Conservation (phyloP, 1,140 invertebrate genomes). For the Drosophila azteca region DNA sequence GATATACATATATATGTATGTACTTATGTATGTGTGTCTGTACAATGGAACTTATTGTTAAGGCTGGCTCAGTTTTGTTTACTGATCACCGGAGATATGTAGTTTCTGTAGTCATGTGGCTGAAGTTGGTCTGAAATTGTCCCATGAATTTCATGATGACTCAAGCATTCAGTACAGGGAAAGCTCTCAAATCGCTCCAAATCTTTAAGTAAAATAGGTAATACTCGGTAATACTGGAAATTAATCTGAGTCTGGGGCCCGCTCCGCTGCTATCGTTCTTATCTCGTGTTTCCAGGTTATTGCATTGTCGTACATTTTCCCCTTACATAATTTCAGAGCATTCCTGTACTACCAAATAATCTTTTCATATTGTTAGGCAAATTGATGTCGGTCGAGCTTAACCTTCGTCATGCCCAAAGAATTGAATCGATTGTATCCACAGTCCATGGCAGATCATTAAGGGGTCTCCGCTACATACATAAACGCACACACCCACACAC, state of each 20-base stretch:
- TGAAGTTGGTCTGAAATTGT: too few species aligned
- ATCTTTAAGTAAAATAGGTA: too few species aligned
- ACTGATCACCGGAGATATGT: slow-evolving; percentile 26
- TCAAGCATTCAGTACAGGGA: background rate
- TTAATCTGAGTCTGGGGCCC: too few species aligned
- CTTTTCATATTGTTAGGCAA: slow-evolving; percentile 35
- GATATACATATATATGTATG: background rate
- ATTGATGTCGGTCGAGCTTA: slow-evolving; percentile 37
- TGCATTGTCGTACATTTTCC: background rate
- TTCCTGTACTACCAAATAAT: background rate
- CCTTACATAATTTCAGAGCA: background rate
- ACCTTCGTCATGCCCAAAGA: slow-evolving; percentile 44
- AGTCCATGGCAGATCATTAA: slow-evolving; percentile 37
- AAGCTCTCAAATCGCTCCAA: too few species aligned
- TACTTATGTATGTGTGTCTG: too few species aligned
- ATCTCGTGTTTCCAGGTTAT: too few species aligned
- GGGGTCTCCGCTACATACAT: too few species aligned
- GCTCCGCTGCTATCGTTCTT: too few species aligned
- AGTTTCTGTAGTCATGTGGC: slow-evolving; percentile 16
- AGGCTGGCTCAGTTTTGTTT: slow-evolving; percentile 29
- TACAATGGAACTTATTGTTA: slow-evolving; percentile 29
- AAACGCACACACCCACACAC: background rate
- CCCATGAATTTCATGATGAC: too few species aligned
- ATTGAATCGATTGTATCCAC: slow-evolving; percentile 46
- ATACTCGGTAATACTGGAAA: too few species aligned